Evolutionary conservation across 1,140 invertebrate species (phyloP).

Genomic region (Linepithema humile): DNA sequence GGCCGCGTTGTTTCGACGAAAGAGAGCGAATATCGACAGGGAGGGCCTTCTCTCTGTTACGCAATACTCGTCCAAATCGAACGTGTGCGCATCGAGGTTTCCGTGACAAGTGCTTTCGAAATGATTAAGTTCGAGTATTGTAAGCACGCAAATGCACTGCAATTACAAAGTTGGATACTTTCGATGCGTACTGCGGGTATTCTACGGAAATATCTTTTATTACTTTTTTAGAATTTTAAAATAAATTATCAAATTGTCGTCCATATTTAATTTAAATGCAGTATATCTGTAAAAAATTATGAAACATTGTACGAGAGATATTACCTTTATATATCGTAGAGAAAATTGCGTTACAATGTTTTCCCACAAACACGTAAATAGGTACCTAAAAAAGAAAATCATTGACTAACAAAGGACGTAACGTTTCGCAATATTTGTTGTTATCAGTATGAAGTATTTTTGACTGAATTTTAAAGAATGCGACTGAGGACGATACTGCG

Average conservation of each 20-base stretch:
- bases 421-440: not conserved
- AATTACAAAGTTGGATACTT: not conserved
- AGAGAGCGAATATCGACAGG: not conserved
- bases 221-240: not conserved
- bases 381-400: not conserved
- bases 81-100: not conserved
- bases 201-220: not conserved
- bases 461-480: not conserved
- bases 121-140: not conserved
- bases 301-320: no score
- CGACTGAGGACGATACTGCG: not conserved
- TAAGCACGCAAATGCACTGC: not conserved
- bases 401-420: not conserved
- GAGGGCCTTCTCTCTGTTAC: not conserved
- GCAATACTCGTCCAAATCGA: constrained; percentile 24
- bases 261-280: no score
- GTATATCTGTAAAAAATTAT: no score
- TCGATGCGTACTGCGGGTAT: not conserved
- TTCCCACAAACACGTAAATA: no score
- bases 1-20: constrained; percentile 33
- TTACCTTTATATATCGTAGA: no score
- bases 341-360: no score
- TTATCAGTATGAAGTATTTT: no score
- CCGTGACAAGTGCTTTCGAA: not conserved
- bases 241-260: not conserved